Evolutionary conservation across 2,797 vertebrate genomes (phyloP), one percentile per base, ranked within the genome.

Genomic region (Trachops cirrhosus): DNA sequence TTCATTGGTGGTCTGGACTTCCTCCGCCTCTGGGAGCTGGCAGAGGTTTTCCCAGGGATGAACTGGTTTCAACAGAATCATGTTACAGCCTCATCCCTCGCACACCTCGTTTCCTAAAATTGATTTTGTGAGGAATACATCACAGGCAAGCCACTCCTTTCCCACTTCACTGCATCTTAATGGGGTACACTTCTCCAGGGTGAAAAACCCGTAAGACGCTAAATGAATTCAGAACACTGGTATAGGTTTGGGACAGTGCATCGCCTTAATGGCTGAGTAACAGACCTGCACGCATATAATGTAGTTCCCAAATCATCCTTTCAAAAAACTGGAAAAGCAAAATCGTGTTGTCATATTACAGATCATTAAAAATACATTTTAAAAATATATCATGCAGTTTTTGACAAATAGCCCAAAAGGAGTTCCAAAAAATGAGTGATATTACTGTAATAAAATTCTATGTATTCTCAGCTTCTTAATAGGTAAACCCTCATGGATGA

Each of bases 331-430:
- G 41, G 26, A 89, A 77, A 75, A 41, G 21, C 34, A 87, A 95
- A 93, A 67, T 50, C 64, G 24, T 70, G 9, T 37, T 94, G 8
- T 82, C 34, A 59, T 46, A 74, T 50, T 88, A 18, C 67, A 91
- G 73, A 67, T 54, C 22, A 85, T 52, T 82, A 71, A 89, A 94
- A 89, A 82, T 85, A 41, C 64, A 32, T 78, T 77, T 93, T 70
- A 48, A 88, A 70, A 96, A 57, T 44, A 59, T 9, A 50, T 39
- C 26, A 12, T n/a, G 37, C 16, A 41, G 59, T 67, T 92, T 84
- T 86, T 86, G 39, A 84, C 34, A 73, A 73, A 57, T 18, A 59
- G 21, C 54, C 71, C 24, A 48, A 90, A 90, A 92, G 12, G 3
- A 70, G 34, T 79, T 78, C 22, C 44, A 68, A 48, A 59, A 93